Base-by-base conservation (phyloP, 2,888 invertebrate species). In the Xiphydria camelus region DNA sequence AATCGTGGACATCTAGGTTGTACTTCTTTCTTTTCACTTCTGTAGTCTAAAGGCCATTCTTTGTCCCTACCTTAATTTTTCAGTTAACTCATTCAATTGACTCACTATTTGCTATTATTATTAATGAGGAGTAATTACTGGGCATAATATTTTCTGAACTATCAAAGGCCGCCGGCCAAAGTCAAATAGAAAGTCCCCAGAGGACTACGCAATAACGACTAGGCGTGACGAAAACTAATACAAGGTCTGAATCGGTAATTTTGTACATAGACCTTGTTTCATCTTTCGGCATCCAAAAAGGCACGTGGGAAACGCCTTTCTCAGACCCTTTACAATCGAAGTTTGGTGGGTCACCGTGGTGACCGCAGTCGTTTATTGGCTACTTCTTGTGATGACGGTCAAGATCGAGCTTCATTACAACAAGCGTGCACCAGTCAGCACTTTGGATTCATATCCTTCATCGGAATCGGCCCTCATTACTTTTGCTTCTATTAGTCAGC, bases 221-320 rank as follows among this genome's bases (percentile, higher is more conserved):
- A n/a, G n/a, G n/a, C n/a, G n/a, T n/a, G n/a, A n/a, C n/a, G n/a
- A n/a, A n/a, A n/a, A n/a, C n/a, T n/a, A n/a, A n/a, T n/a, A n/a
- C n/a, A n/a, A n/a, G n/a, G n/a, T n/a, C n/a, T n/a, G n/a, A n/a
- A n/a, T n/a, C n/a, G 80, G 85, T 84, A n/a, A n/a, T n/a, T n/a
- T 33, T 19, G 32, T 51, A 66, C 67, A 20, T 64, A 86, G 87
- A 47, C 82, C 83, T 2, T 78, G 80, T 33, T 85, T 88, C 62
- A 82, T 88, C 47, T 84, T 87, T 61, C 83, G 86, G 0, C 85
- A 85, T 64, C 87, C 88, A 0, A 83, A 83, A 54, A 78, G 79
- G 26, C 79, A 81, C 15, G 79, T 83, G 57, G 82, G 80, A 48
- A 81, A 82, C 26, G 82, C 85, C 18, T 88, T 86, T 66, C 77